Percentiles rank a stretch among this genome's conserved stretches.
Evolutionary conservation across 2,888 invertebrate genomes (phyloP).

Genomic region (Hirtodrosophila trivittata): DNA sequence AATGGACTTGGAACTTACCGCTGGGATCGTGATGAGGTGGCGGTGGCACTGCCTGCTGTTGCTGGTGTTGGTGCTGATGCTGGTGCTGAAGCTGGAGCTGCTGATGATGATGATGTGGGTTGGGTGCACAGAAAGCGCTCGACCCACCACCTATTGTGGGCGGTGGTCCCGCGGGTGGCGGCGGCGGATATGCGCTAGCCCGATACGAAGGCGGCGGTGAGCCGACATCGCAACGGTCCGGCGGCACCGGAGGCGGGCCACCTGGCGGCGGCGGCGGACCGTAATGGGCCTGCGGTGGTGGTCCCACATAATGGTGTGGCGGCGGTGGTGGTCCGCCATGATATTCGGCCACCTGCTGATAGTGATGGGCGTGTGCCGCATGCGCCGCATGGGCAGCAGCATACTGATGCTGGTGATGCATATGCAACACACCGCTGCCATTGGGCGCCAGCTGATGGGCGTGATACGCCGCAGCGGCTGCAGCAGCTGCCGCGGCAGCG

Average conservation of each 20-base stretch:
- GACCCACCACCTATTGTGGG: constrained; percentile 81
- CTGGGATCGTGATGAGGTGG: constrained; percentile 76
- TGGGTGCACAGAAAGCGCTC: constrained; percentile 84
- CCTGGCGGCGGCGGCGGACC: constrained; percentile 38
- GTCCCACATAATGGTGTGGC: constrained; percentile 61
- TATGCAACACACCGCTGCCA: constrained; percentile 61
- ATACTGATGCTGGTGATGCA: constrained; percentile 80
- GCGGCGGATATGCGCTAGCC: constrained; percentile 69
- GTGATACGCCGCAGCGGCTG: constrained; percentile 81
- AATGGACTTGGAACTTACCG: constrained; percentile 65
- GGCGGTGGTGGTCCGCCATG: constrained; percentile 59
- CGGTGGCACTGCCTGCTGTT: constrained; percentile 29
- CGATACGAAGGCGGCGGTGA: constrained; percentile 80
- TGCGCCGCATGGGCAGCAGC: constrained; percentile 63
- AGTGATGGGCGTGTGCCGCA: constrained; percentile 73
- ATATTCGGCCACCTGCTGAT: constrained; percentile 77
- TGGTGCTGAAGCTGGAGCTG: constrained; percentile 66
- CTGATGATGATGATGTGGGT: constrained; percentile 81
- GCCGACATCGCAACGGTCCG: constrained; percentile 76
- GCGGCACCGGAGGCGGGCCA: constrained; percentile 58
- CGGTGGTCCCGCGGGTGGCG: constrained; percentile 54
- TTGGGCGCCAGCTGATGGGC: constrained; percentile 81
- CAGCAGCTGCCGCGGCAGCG: constrained; percentile 77
- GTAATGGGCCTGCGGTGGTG: constrained; percentile 67
- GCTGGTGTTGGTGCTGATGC: constrained; percentile 50